Evolutionary conservation across 2,113 vertebrate genomes (phyloP), one percentile per base, ranked within the genome.

Genomic region (Neodontobutis hainanensis): DNA sequence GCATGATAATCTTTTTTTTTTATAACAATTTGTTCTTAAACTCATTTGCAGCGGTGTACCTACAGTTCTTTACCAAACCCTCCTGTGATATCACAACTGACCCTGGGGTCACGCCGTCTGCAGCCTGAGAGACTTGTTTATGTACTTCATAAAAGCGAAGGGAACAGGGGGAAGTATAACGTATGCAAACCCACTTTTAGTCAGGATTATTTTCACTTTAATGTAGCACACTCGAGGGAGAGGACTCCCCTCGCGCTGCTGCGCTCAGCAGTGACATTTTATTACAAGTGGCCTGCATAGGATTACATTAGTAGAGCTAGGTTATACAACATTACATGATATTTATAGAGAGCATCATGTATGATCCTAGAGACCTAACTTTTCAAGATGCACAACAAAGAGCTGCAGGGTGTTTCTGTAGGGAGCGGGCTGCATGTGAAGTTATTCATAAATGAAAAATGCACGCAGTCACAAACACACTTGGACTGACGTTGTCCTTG

Each of bases 181-280:
- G 12, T 66, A 67, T 75, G 68, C n/a, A 0, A 42, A 58, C 61
- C 53, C 38, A 52, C 11, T 61, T 78, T 72, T 62, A 80, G 66
- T n/a, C 43, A 38, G 69, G 70, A 75, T 82, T 81, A 71, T 71
- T 73, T 51, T 67, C 55, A 16, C 71, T 80, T 73, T 48, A 70
- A 72, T 70, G 55, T 58, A 19, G 40, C 15, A 36, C 48, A 61
- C 58, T 70, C 12, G 27, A 55, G n/a, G 62, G 45, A 45, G 52
- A 42, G 15, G 55, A 3, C 27, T 47, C 40, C 15, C 19, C n/a
- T n/a, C 0, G 59, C 73, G 43, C 3, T 1, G 40, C 52, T 48
- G 63, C 57, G 5, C 4, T 51, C 57, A 44, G 65, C 68, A 48
- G 48, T 70, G 36, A 56, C 48, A 70, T 70, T 43, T 70, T 52